Evolutionary conservation across 2,797 vertebrate genomes (phyloP), one percentile per base, ranked within the genome.

Genomic region (Peromyscus aztecus): DNA sequence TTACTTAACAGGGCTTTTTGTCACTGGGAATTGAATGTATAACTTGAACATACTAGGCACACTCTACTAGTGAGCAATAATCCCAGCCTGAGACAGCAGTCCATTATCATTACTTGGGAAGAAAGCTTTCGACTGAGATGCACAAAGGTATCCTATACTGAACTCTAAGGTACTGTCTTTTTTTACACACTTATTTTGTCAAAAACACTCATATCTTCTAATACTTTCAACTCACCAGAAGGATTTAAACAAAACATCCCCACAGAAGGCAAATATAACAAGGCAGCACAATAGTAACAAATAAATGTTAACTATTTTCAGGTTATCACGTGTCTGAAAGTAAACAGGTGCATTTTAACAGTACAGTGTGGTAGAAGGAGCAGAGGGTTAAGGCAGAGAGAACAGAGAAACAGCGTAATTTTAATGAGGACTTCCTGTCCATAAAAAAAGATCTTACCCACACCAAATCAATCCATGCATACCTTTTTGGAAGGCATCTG

Each of bases 141-240:
- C 3, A 3, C 24, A 34, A 87, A 96, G 90, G 46, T 31, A 65
- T 65, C 81, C 65, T 87, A 11, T 6, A 49, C 52, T 34, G 43
- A 77, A 67, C 21, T 82, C 17, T 29, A 43, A 31, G 3, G 52
- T 40, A 43, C 84, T 75, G n/a, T 81, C 40, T 81, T 31, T 34
- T 78, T 75, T 46, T 49, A 55, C 13, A 29, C 71, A 81, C 55
- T 86, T 57, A 73, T 43, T 95, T 91, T 84, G 90, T 69, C 65
- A 83, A 76, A n/a, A 69, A n/a, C 19, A 86, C 0, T 11, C 49
- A 49, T 4, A 85, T 6, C 83, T 91, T 37, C 78, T n/a, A n/a
- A 95, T 8, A 34, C 76, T 93, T 93, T 92, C 43, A 84, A 52
- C 19, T 73, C 69, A 57, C 71, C 40, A 69, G 46, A 85, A 93